Percentiles rank a stretch among this genome's conserved stretches.
Evolutionary conservation across 2,797 vertebrate genomes (phyloP).

Genomic region (Chromis chromis): DNA sequence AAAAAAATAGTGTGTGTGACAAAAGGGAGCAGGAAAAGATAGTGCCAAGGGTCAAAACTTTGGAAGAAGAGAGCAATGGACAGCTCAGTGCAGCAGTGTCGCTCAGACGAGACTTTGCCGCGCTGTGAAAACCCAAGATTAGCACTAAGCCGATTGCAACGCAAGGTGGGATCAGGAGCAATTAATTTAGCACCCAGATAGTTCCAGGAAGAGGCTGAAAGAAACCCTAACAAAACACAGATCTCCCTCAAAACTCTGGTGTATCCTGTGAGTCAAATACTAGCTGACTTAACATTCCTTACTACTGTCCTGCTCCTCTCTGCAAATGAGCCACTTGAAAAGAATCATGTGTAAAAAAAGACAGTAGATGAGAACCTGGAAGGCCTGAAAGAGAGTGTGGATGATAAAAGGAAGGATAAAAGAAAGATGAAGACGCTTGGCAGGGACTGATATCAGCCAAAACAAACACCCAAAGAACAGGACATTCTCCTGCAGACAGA

Average conservation of each 20-base stretch:
- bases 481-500: constrained; percentile 78
- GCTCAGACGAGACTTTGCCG: constrained; percentile 71
- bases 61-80: constrained; percentile 60
- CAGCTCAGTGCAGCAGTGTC: constrained; percentile 55
- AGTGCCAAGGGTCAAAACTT: constrained; percentile 59
- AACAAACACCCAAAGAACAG: constrained; percentile 83
- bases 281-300: constrained; percentile 60
- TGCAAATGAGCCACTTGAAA: constrained; percentile 42
- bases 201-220: constrained; percentile 72
- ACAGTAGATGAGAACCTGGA: constrained; percentile 49
- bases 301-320: constrained; percentile 17
- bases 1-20: constrained; percentile 21
- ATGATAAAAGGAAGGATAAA: constrained; percentile 62
- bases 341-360: constrained; percentile 24
- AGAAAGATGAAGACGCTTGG: constrained; percentile 72
- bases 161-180: constrained; percentile 78
- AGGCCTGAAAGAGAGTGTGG: constrained; percentile 51
- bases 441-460: constrained; percentile 75
- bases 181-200: constrained; percentile 82
- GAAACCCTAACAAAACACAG: constrained; percentile 52
- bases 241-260: constrained; percentile 48
- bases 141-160: constrained; percentile 80
- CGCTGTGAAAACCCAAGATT: constrained; percentile 75
- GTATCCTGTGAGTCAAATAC: constrained; percentile 42
- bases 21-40: constrained; percentile 26